phyloP scores from a whole-genome alignment of 2,888 invertebrate genomes.

The Mystacides longicornis region DNA sequence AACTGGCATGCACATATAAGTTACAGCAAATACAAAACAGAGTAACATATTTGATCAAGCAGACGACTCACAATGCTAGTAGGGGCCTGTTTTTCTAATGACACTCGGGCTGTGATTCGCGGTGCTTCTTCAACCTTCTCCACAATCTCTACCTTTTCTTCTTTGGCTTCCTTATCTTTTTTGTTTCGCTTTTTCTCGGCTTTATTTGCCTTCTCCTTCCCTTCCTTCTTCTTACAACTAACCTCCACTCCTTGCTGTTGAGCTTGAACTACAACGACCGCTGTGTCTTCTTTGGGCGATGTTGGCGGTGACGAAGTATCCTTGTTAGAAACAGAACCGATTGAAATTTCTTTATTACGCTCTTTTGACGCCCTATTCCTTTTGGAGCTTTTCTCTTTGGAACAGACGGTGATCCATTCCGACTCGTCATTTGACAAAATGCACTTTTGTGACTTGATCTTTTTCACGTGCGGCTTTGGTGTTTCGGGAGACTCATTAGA shows the following conservation, averaged over 20 bases:
- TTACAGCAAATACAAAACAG: too few species aligned
- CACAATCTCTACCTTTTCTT: constrained; percentile 22
- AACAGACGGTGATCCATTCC: constrained; percentile 8
- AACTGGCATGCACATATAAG: too few species aligned
- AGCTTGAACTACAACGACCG: background rate
- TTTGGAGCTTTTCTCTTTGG: constrained; percentile 23
- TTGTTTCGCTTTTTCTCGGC: constrained; percentile 32
- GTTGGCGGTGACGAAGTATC: constrained; percentile 10
- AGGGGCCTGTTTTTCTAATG: background rate
- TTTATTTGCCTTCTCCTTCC: constrained; percentile 34
- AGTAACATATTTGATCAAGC: too few species aligned
- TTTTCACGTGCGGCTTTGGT: constrained; percentile 6
- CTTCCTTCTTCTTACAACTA: constrained; percentile 30
- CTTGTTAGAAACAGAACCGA: constrained; percentile 16
- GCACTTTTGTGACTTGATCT: constrained; percentile 13
- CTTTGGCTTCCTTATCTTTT: constrained; percentile 28
- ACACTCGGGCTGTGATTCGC: background rate
- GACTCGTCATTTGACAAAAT: constrained; percentile 10
- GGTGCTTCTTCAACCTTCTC: constrained; percentile 7
- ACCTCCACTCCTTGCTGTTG: background rate
- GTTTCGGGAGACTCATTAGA: constrained; percentile 4
- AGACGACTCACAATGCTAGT: background rate
- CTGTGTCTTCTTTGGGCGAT: constrained; percentile 6
- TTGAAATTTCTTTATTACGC: constrained; percentile 14
- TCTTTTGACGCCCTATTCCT: constrained; percentile 23